Percentiles rank a stretch among this genome's conserved stretches.
Evolutionary conservation across 2,888 invertebrate genomes (phyloP).

Genomic region (Dioctria linearis): DNA sequence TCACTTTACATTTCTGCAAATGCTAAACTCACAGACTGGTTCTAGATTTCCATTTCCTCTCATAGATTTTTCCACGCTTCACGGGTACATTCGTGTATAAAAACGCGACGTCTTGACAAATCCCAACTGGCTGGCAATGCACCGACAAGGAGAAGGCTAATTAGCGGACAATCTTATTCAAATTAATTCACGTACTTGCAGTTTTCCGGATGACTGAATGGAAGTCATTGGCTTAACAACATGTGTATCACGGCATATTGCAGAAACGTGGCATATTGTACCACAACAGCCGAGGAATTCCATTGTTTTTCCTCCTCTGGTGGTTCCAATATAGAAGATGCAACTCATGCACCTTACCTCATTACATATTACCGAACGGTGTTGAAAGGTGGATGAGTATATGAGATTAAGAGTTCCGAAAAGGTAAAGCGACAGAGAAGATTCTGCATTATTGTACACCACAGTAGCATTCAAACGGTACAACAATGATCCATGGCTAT

Average conservation of each 20-base stretch:
- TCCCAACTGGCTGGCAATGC: constrained; percentile 33
- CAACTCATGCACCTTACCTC: constrained; percentile 41
- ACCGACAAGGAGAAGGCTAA: constrained; percentile 53
- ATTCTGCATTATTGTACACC: background rate
- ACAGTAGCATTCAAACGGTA: constrained; percentile 17
- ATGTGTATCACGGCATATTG: constrained; percentile 52
- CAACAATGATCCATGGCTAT: background rate
- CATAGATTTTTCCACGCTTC: constrained; percentile 26
- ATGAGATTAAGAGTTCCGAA: constrained; percentile 18
- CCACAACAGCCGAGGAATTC: constrained; percentile 48
- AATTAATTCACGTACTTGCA: constrained; percentile 53
- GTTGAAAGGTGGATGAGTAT: constrained; percentile 43
- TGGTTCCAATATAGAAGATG: constrained; percentile 29
- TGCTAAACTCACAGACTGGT: background rate
- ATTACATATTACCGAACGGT: constrained; percentile 40
- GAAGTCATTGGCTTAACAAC: constrained; percentile 51
- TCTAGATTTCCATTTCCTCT: constrained; percentile 3
- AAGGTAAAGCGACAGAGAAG: background rate
- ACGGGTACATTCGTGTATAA: constrained; percentile 9
- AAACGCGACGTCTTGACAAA: constrained; percentile 45
- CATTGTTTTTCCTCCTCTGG: constrained; percentile 36
- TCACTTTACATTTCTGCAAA: no score
- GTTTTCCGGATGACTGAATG: constrained; percentile 54
- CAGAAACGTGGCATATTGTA: constrained; percentile 53
- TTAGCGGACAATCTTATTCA: constrained; percentile 54